A percentile compares a stretch with the other conserved stretches of the same genome.
phyloP scores from a whole-genome alignment of 1,140 invertebrate genomes.

The Trichonephila inaurata region DNA sequence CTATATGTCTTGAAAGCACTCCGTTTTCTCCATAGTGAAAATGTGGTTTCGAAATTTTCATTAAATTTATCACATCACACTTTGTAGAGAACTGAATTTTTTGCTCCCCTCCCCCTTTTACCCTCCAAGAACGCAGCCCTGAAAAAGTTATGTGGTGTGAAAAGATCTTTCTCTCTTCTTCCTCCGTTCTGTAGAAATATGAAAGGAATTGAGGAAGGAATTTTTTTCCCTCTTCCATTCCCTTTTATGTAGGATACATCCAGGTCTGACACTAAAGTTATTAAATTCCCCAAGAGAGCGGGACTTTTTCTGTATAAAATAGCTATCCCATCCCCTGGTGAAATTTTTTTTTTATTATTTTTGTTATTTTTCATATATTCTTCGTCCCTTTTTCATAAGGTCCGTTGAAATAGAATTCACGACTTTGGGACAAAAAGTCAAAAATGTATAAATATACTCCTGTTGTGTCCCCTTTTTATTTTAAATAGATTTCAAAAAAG shows the following conservation, averaged over 20 bases:
- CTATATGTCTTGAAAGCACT: not conserved
- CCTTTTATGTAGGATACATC: slow-evolving; percentile 50
- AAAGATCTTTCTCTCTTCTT: slow-evolving; percentile 42
- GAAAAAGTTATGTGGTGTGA: slow-evolving; percentile 52
- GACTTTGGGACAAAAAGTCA: not conserved
- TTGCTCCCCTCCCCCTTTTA: not conserved
- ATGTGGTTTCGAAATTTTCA: slow-evolving; percentile 67
- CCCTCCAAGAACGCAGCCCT: not conserved
- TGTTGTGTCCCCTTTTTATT: slow-evolving; percentile 48
- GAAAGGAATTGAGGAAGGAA: slow-evolving; percentile 66
- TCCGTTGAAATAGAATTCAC: slow-evolving; percentile 27
- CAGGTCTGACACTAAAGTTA: slow-evolving; percentile 71
- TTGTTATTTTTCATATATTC: slow-evolving; percentile 49
- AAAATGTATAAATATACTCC: slow-evolving; percentile 49
- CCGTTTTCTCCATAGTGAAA: not conserved
- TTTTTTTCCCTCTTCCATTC: slow-evolving; percentile 31
- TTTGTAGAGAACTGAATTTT: slow-evolving; percentile 58
- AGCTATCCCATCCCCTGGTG: slow-evolving; percentile 49
- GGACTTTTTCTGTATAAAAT: slow-evolving; percentile 70
- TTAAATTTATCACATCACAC: slow-evolving; percentile 66
- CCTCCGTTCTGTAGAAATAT: slow-evolving; percentile 47
- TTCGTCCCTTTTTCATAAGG: not conserved
- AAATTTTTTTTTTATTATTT: slow-evolving; percentile 6
- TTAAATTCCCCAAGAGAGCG: slow-evolving; percentile 59
- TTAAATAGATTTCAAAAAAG: slow-evolving; percentile 14